phyloP scores from a whole-genome alignment of 2,797 vertebrate species.

The Gallinago solitaria region DNA sequence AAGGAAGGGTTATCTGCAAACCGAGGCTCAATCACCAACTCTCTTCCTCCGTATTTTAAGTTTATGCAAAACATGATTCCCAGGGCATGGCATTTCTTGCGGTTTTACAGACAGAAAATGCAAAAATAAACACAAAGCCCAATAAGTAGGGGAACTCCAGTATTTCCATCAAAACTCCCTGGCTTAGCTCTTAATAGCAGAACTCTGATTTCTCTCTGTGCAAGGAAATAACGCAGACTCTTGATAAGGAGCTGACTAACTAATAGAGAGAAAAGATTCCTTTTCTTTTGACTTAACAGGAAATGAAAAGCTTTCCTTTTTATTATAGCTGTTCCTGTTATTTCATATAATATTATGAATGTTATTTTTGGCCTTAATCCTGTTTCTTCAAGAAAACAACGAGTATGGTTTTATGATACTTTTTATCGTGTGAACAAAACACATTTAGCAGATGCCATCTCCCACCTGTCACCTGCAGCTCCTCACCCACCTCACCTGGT shows the following conservation, averaged over 20 bases:
- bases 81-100: background rate
- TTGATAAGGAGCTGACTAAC: constrained; percentile 49
- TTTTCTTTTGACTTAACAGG: background rate
- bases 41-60: background rate
- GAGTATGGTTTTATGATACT: background rate
- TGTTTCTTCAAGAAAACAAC: background rate
- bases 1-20: background rate
- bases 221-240: background rate
- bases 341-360: background rate
- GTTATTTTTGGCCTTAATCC: constrained; percentile 6
- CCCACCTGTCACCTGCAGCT: background rate
- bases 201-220: background rate
- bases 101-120: background rate
- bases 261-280: background rate
- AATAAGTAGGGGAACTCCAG: background rate
- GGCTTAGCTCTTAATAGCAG: background rate
- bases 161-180: background rate
- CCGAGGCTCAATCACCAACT: background rate
- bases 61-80: background rate
- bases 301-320: background rate
- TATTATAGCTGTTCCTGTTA: background rate
- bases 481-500: background rate
- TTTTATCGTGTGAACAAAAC: background rate
- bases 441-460: background rate
- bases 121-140: background rate